phyloP scores from a whole-genome alignment of 2,113 vertebrate species.

The Phyllopteryx taeniolatus region DNA sequence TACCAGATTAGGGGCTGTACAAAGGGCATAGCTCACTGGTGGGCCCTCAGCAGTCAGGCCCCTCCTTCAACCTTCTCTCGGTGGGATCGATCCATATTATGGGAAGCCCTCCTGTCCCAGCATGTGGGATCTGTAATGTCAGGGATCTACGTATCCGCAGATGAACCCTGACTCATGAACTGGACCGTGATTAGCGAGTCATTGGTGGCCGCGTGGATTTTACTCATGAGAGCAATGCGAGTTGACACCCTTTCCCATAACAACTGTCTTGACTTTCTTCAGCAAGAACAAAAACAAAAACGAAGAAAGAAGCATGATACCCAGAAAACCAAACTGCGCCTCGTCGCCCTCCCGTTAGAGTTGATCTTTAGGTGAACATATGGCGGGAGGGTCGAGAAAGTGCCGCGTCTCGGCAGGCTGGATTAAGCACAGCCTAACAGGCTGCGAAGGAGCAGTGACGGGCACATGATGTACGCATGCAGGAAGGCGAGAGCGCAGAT shows the following conservation, averaged over 20 bases:
- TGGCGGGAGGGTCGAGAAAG: slow-evolving; percentile 62
- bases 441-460: slow-evolving; percentile 66
- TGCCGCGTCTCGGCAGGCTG: slow-evolving; percentile 63
- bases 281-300: slow-evolving; percentile 18
- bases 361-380: slow-evolving; percentile 71
- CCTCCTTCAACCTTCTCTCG: slow-evolving; percentile 29
- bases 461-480: slow-evolving; percentile 62
- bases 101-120: slow-evolving; percentile 44
- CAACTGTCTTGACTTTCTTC: slow-evolving; percentile 45
- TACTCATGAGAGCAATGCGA: slow-evolving; percentile 67
- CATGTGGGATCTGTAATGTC: slow-evolving; percentile 54
- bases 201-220: slow-evolving; percentile 44
- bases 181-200: slow-evolving; percentile 54
- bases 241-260: slow-evolving; percentile 55
- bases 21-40: slow-evolving; percentile 58
- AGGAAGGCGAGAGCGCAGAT: slow-evolving; percentile 68
- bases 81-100: slow-evolving; percentile 26
- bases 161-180: slow-evolving; percentile 38
- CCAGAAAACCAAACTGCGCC: slow-evolving; percentile 48
- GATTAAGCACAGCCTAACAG: slow-evolving; percentile 69
- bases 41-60: slow-evolving; percentile 30
- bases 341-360: slow-evolving; percentile 49
- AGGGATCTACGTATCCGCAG: slow-evolving; percentile 53
- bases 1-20: slow-evolving; percentile 35
- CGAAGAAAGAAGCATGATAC: slow-evolving; percentile 25